Conservation (phyloP, 2,797 vertebrate genomes). For the Ctenosaura bakeri region DNA sequence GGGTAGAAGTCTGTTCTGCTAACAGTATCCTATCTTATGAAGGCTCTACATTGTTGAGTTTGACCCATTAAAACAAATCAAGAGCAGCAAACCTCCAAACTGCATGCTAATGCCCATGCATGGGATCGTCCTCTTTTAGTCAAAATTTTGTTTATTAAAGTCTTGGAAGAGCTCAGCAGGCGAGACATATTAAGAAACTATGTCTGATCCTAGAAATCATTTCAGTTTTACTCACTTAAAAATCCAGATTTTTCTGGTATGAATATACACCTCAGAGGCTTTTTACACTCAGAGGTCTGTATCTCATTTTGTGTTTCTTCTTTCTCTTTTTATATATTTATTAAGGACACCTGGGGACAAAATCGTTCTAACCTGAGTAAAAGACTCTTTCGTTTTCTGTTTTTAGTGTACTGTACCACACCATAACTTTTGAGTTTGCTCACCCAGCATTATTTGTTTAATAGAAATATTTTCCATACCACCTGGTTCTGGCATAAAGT, state of each 20-base stretch:
- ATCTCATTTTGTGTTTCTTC: constrained; percentile 58
- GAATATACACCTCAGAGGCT: constrained; percentile 44
- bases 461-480: constrained; percentile 87
- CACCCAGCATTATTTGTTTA: constrained; percentile 87
- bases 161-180: constrained; percentile 31
- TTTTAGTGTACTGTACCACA: constrained; percentile 58
- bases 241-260: constrained; percentile 30
- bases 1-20: neutral
- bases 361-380: constrained; percentile 71
- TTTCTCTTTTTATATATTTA: constrained; percentile 52
- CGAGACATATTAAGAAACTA: constrained; percentile 23
- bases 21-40: neutral
- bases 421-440: constrained; percentile 80
- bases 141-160: constrained; percentile 31
- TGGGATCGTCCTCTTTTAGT: constrained; percentile 24
- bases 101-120: constrained; percentile 29
- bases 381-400: constrained; percentile 71
- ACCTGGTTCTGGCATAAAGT: constrained; percentile 89
- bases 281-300: constrained; percentile 42
- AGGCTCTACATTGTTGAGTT: neutral
- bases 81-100: fast-evolving
- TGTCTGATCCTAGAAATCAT: neutral
- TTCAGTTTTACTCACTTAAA: constrained; percentile 17
- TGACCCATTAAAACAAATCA: neutral
- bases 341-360: constrained; percentile 70